phyloP scores from a whole-genome alignment of 92 coral and sea anemone species.

The Epizoanthus fatuus region DNA sequence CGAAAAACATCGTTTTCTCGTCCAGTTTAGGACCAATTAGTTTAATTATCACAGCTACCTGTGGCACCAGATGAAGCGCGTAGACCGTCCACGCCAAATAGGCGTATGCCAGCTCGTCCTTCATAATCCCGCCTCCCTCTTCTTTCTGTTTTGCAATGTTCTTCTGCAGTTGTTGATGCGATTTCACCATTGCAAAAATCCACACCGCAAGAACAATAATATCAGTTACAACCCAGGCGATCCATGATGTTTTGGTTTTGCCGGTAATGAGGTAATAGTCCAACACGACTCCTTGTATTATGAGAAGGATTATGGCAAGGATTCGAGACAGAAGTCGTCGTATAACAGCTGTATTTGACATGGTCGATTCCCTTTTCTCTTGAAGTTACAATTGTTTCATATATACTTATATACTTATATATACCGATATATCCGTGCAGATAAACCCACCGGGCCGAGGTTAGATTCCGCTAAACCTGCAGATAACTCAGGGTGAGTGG shows the following conservation, averaged over 20 bases:
- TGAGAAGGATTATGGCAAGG: conserved; percentile 69
- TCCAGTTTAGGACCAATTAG: conserved; percentile 65
- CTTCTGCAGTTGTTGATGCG: conserved; percentile 73
- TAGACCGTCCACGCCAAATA: conserved; percentile 93
- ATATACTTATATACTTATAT: no score
- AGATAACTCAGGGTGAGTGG: no score
- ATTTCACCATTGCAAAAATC: conserved; percentile 84
- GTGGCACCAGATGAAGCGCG: conserved; percentile 87
- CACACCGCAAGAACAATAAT: conserved; percentile 72
- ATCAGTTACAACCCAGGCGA: conserved; percentile 88
- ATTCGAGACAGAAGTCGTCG: conserved; percentile 77
- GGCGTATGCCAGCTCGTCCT: conserved; percentile 85
- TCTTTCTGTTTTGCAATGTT: conserved; percentile 40
- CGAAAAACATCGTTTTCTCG: conserved; percentile 70
- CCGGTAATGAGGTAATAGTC: conserved; percentile 80
- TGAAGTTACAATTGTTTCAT: no score
- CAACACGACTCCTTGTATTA: conserved; percentile 79
- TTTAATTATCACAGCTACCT: conserved; percentile 85
- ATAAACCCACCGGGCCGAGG: no score
- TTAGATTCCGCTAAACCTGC: no score
- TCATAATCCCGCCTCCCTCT: neutral
- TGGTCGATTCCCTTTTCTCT: neutral
- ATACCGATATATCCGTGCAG: no score
- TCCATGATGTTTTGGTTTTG: conserved; percentile 60
- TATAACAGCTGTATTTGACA: conserved; percentile 53